Evolutionary conservation across 2,797 vertebrate genomes (phyloP), one percentile per base, ranked within the genome.

Genomic region (Serranus cabrilla): DNA sequence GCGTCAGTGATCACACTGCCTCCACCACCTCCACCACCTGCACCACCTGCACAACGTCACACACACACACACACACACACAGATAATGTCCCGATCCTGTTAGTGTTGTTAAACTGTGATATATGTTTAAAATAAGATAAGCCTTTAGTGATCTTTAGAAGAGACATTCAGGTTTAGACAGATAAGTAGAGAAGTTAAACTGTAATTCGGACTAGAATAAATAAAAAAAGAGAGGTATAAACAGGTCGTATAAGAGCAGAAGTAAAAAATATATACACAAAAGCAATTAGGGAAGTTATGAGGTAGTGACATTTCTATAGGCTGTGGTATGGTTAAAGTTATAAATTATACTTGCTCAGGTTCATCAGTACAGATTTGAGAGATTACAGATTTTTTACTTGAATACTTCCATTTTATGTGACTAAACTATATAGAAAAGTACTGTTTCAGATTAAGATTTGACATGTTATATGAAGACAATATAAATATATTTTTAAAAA

Each of bases 1-100:
- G 78, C 47, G 20, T 96, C 93, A 8, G 90, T 88, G 72, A 94
- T 90, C 14, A 13, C 56, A 6, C 7, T 13, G 25, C 45, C 47
- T 45, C 34, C 62, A 5, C 52, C 70, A n/a, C 14, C 31, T 9
- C 37, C 46, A 23, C 25, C 63, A 2, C 59, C 76, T n/a, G 60
- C 74, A 0, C 20, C 64, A 71, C 77, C 89, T 90, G 60, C 4
- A 60, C 5, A 40, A 45, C 34, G 40, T 47, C 17, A 78, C 55
- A 85, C 40, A 75, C 52, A 76, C n/a, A 71, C 18, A 79, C 23
- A 17, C 43, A 45, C 2, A 42, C 4, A 34, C 34, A 34, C 34
- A 6, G 27, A 27, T 27, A 27, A 27, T 27, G 27, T 27, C 27
- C 34, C 1, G 1, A 34, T 34, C 34, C 1, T 34, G 7, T 54